phyloP scores from a whole-genome alignment of 2,797 vertebrate genomes.

The Lithobates sylvaticus region DNA sequence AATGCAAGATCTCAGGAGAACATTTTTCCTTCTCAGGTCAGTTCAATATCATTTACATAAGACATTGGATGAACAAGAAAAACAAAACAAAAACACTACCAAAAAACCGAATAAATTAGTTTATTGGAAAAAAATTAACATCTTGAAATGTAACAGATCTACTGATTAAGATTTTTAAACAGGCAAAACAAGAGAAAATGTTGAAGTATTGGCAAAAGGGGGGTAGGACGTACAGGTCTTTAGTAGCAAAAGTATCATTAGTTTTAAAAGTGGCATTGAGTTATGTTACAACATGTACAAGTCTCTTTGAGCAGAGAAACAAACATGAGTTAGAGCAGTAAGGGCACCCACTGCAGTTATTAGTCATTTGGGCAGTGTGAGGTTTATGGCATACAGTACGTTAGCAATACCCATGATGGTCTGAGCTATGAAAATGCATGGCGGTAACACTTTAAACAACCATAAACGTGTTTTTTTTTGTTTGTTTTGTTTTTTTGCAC shows the following conservation, averaged over 20 bases:
- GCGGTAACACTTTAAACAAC: slow-evolving; percentile 48
- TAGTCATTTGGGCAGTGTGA: slow-evolving; percentile 46
- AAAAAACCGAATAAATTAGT: slow-evolving; percentile 60
- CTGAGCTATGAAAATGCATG: slow-evolving; percentile 49
- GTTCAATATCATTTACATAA: not conserved
- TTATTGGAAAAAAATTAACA: slow-evolving; percentile 62
- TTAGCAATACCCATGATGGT: slow-evolving; percentile 43
- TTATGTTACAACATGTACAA: slow-evolving; percentile 62
- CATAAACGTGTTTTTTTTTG: slow-evolving; percentile 17
- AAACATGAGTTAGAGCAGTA: slow-evolving; percentile 41
- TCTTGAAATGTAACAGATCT: slow-evolving; percentile 63
- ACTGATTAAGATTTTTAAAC: slow-evolving; percentile 60
- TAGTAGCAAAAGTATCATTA: slow-evolving; percentile 63
- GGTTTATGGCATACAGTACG: slow-evolving; percentile 50
- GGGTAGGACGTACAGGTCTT: slow-evolving; percentile 37
- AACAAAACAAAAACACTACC: slow-evolving; percentile 4
- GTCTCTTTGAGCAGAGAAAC: slow-evolving; percentile 51
- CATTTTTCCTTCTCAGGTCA: too few relatives aligned
- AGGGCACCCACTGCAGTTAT: slow-evolving; percentile 46
- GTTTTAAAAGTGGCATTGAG: slow-evolving; percentile 60
- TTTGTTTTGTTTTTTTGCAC: slow-evolving; percentile 15
- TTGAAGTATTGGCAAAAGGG: slow-evolving; percentile 56
- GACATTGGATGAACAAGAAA: not conserved
- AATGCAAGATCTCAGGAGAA: too few relatives aligned
- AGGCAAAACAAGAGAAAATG: slow-evolving; percentile 60